Conservation (phyloP, 2,888 invertebrate genomes). For the Barypeithes pellucidus region DNA sequence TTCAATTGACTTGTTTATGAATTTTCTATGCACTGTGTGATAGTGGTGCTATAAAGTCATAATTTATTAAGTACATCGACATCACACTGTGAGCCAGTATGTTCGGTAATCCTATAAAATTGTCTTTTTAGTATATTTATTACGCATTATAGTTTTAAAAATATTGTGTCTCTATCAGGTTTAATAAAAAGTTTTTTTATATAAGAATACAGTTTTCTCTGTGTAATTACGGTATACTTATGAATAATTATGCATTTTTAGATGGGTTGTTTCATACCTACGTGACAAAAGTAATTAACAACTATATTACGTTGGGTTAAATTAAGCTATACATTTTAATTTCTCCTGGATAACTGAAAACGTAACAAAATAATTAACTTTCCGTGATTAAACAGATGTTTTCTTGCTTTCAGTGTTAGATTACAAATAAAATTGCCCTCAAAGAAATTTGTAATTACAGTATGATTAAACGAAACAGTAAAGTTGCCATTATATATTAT, state of each 20-base stretch:
- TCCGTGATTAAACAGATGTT: conserved; percentile 34
- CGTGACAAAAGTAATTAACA: conserved; percentile 27
- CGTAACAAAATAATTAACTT: conserved; percentile 33
- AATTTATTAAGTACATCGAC: conserved; percentile 27
- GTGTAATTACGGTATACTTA: background rate
- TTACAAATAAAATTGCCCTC: conserved; percentile 21
- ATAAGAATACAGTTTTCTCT: no score
- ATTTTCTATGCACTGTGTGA: conserved; percentile 13
- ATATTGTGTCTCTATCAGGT: no score
- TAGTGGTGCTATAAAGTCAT: conserved; percentile 1
- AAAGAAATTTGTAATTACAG: conserved; percentile 16
- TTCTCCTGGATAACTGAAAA: conserved; percentile 18
- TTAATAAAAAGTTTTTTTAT: no score
- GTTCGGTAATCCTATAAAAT: conserved; percentile 12
- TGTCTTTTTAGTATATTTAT: background rate
- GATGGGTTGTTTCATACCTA: background rate
- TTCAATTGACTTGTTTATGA: conserved; percentile 30
- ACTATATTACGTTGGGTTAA: conserved; percentile 4
- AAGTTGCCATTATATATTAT: conserved; percentile 18
- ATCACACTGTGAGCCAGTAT: conserved; percentile 25
- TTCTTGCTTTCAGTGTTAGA: conserved; percentile 22
- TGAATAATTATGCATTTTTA: background rate
- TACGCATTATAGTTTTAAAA: no score
- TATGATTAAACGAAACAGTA: conserved; percentile 20
- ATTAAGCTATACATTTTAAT: conserved; percentile 27